A percentile compares a stretch with the other conserved stretches of the same genome.
Conservation (phyloP, 2,113 vertebrate genomes). For the Mirza zaza region DNA sequence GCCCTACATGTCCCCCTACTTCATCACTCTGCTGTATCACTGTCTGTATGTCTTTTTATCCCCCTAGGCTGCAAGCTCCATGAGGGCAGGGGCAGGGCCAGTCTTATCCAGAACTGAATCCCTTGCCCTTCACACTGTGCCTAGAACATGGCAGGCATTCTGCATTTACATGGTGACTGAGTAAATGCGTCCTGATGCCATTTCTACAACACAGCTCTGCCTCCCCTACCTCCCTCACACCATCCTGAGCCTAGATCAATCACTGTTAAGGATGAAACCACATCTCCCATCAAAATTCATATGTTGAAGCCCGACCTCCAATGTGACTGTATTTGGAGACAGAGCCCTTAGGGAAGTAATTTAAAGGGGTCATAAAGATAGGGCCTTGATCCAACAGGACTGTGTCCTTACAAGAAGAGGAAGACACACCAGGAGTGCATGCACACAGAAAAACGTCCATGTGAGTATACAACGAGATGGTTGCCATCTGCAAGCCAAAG, state of each 20-base stretch:
- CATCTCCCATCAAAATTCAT: background rate
- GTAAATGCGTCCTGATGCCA: background rate
- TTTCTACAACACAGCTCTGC: background rate
- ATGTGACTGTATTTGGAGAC: background rate
- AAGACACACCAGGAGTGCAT: background rate
- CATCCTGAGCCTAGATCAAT: background rate
- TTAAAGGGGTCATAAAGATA: background rate
- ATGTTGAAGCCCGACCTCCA: background rate
- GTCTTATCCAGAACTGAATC: background rate
- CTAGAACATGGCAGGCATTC: background rate
- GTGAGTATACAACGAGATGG: background rate
- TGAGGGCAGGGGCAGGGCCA: fast-evolving
- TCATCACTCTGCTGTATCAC: background rate
- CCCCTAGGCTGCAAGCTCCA: background rate
- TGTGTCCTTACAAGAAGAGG: background rate
- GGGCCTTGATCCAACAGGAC: background rate
- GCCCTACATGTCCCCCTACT: background rate
- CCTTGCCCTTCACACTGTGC: background rate
- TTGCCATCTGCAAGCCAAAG: background rate
- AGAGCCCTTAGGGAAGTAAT: background rate
- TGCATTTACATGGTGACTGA: background rate
- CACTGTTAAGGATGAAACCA: background rate
- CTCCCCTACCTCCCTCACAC: background rate
- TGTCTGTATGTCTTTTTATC: background rate
- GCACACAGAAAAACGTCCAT: background rate